Conservation (phyloP, 2,113 vertebrate genomes). For the Fulica atra region DNA sequence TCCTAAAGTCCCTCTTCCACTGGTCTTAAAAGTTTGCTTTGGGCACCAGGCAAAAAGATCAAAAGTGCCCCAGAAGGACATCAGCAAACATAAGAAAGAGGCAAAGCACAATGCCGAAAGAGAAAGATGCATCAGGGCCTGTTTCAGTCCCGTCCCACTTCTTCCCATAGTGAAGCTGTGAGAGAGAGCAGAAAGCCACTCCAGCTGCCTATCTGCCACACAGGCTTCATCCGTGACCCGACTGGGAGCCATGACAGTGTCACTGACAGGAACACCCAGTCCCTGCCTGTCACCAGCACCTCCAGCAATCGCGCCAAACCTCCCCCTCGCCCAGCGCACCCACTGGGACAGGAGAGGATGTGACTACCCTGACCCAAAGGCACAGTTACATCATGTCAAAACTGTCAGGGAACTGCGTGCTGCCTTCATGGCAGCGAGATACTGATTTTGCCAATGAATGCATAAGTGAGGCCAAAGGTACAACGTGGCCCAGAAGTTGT, state of each 20-base stretch:
- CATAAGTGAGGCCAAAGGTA: background rate
- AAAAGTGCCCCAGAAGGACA: background rate
- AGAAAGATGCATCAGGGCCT: background rate
- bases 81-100: background rate
- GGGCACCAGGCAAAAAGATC: background rate
- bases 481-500: accelerated
- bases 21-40: background rate
- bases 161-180: background rate
- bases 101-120: background rate
- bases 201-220: background rate
- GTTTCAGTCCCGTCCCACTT: background rate
- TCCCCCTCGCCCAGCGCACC: accelerated
- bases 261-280: background rate
- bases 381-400: background rate
- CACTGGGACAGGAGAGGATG: background rate
- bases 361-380: accelerated
- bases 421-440: background rate
- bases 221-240: background rate
- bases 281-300: background rate
- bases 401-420: background rate
- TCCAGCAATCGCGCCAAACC: accelerated
- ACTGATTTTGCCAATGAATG: background rate
- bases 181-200: background rate
- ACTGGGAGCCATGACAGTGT: background rate
- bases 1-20: background rate